Base-by-base conservation (phyloP, 1,140 invertebrate species). In the Uloborus diversus region DNA sequence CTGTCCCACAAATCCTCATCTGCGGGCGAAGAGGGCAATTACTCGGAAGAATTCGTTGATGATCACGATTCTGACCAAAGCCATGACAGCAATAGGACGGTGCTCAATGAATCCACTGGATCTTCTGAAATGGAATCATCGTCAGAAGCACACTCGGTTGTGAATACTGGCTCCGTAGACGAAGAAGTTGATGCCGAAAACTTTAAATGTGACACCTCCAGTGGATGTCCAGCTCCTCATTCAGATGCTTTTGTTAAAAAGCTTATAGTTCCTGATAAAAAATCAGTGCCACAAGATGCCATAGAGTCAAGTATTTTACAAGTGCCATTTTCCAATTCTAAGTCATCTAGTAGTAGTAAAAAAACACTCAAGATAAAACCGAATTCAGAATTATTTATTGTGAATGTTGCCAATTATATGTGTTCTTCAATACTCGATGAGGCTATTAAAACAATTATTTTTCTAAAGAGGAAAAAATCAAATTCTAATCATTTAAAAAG, bases 391-490 rank as follows among this genome's bases (percentile, higher is more conserved):
- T 51, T 30, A 33, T 62, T 75, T 35, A 17, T 78, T 35, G 62
- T 64, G 23, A 78, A 65, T 66, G 32, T 78, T 66, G 73, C 66
- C 17, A 78, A 53, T 42, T 78, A 65, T 23, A 9, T 78, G 9
- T 66, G 13, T 23, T 37, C 30, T 23, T 56, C 61, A 28, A 32
- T 78, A 7, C 11, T 78, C 57, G 61, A 65, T 33, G 73, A 78
- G 53, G 42, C 59, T 30, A 33, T 75, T 20, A 32, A 53, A 64
- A 51, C 42, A 20, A 27, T 75, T 28, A 42, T 61, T 27, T 61
- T 30, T 73, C 51, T 28, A 35, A 61, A n/a, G 47, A 65, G 25
- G 2, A 62, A n/a, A n/a, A n/a, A n/a, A n/a, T n/a, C n/a, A n/a
- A n/a, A n/a, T n/a, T n/a, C n/a, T n/a, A n/a, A n/a, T n/a, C n/a